Conservation (phyloP, 23 tunicate species). For the Trididemnum clinides region DNA sequence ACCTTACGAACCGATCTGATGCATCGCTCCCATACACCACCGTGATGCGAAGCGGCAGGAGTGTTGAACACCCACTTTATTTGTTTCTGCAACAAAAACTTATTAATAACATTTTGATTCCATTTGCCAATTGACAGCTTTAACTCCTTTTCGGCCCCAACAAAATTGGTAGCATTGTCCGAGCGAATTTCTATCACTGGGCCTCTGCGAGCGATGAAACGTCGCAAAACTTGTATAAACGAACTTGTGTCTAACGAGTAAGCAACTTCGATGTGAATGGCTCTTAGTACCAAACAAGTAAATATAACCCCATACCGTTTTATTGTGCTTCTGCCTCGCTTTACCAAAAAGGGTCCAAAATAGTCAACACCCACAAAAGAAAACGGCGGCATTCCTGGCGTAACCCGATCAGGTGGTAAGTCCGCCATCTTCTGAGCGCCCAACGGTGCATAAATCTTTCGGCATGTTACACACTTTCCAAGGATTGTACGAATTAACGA, state of each 20-base stretch:
- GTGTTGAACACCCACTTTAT: background rate
- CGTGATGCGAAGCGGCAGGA: slow-evolving; percentile 25
- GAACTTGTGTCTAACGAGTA: background rate
- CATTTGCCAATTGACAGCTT: background rate
- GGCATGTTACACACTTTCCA: background rate
- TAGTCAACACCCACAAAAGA: background rate
- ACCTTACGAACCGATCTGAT: slow-evolving; percentile 37
- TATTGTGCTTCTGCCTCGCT: background rate
- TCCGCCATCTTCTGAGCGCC: background rate
- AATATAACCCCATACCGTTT: slow-evolving; percentile 17
- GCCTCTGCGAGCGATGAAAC: slow-evolving; percentile 41
- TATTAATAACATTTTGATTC: slow-evolving; percentile 12
- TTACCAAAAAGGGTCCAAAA: slow-evolving; percentile 21
- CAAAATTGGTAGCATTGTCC: slow-evolving; percentile 53
- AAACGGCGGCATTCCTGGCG: background rate
- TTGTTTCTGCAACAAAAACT: slow-evolving; percentile 20
- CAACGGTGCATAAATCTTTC: background rate
- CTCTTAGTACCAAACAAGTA: background rate
- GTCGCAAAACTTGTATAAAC: slow-evolving; percentile 27
- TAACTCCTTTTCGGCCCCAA: slow-evolving; percentile 34
- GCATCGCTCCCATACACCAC: slow-evolving; percentile 34
- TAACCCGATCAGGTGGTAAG: background rate
- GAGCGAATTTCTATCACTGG: slow-evolving; percentile 12
- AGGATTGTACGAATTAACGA: background rate
- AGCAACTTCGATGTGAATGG: slow-evolving; percentile 10